phyloP scores from a whole-genome alignment of 2,113 vertebrate genomes.

The Crotalus helleri region DNA sequence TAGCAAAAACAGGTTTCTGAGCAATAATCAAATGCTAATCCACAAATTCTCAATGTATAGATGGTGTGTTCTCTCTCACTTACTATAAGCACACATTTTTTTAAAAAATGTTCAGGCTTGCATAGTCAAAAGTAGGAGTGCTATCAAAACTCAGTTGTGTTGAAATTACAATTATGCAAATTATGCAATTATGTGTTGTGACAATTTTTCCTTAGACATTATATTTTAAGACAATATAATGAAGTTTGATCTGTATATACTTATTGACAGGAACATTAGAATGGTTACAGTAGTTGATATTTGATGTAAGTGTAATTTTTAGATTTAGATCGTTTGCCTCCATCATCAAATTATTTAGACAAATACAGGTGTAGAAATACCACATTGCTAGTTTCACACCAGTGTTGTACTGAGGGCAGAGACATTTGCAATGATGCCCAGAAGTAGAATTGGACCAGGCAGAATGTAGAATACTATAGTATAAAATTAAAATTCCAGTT shows the following conservation, averaged over 20 bases:
- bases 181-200: background rate
- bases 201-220: background rate
- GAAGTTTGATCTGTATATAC: background rate
- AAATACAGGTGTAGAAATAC: background rate
- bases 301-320: background rate
- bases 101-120: background rate
- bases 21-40: background rate
- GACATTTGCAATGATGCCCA: background rate
- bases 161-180: background rate
- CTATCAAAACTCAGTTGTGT: background rate
- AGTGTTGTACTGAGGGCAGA: background rate
- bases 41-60: background rate
- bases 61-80: background rate
- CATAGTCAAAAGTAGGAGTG: background rate
- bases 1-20: background rate
- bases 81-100: background rate
- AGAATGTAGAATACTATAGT: background rate
- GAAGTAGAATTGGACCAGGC: background rate
- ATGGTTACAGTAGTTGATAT: background rate
- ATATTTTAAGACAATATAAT: background rate
- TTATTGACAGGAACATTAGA: background rate
- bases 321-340: background rate
- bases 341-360: background rate
- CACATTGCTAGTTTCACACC: background rate
- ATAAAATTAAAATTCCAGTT: background rate